phyloP scores from a whole-genome alignment of 1,140 invertebrate genomes.

The Zaprionus lachaisei region DNA sequence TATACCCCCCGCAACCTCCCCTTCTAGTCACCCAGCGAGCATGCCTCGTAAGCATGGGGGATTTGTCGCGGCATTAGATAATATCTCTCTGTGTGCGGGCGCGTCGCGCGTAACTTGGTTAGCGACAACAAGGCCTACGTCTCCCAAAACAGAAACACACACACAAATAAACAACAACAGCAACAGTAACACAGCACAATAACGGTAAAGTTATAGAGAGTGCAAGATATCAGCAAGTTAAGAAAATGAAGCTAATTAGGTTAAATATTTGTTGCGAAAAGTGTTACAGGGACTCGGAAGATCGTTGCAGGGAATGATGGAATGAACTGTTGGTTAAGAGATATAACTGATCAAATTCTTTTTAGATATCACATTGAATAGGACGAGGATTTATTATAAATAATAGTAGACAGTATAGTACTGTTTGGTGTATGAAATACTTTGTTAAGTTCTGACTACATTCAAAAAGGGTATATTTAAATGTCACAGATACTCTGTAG shows the following conservation, averaged over 20 bases:
- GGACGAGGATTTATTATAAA: too few species aligned
- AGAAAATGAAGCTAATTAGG: constrained; percentile 40
- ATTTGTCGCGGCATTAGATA: constrained; percentile 77
- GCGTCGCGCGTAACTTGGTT: constrained; percentile 57
- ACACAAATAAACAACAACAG: constrained; percentile 4
- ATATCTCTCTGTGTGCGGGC: constrained; percentile 60
- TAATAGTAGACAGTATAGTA: too few species aligned
- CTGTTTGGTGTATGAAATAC: too few species aligned
- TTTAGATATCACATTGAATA: too few species aligned
- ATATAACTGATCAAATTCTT: too few species aligned
- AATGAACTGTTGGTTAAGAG: too few species aligned
- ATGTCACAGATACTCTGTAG: too few species aligned
- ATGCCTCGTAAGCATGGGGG: constrained; percentile 59
- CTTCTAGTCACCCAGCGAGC: neutral
- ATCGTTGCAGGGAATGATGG: neutral
- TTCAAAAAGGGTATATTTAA: too few species aligned
- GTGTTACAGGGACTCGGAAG: neutral
- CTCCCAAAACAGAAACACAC: constrained; percentile 22
- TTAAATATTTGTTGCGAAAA: constrained; percentile 42
- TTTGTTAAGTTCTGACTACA: too few species aligned
- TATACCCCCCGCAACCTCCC: neutral
- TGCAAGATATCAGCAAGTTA: constrained; percentile 8
- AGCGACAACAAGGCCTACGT: constrained; percentile 46
- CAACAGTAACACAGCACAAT: neutral
- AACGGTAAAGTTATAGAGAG: constrained; percentile 24